These are phyloP conservation scores for Andricus grossulariae DNA, from an alignment of 1,140 invertebrate genomes.

Conservation along the genomic window DNA sequence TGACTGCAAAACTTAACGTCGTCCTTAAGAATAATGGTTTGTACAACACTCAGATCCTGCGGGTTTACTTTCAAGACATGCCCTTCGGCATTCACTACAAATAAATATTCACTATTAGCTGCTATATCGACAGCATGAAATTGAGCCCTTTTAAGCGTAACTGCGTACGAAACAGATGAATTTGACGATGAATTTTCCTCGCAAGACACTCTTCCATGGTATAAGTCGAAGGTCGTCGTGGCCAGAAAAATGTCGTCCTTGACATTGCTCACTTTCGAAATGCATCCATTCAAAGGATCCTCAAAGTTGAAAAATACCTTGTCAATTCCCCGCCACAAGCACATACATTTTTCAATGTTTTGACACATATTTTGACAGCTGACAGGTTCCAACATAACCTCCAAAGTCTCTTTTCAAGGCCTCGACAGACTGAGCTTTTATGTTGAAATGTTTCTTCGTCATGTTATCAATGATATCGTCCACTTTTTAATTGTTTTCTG, in stretches of 20 bases:
- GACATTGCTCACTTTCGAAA: constrained; percentile 64
- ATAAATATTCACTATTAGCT: constrained; percentile 78
- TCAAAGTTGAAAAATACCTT: constrained; percentile 59
- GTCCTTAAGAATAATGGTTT: constrained; percentile 80
- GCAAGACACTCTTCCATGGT: constrained; percentile 60
- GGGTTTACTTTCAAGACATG: constrained; percentile 78
- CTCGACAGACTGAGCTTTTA: constrained; percentile 38
- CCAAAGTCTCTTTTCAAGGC: constrained; percentile 22
- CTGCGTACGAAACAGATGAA: constrained; percentile 5
- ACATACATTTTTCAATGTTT: constrained; percentile 65
- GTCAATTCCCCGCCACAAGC: constrained; percentile 69
- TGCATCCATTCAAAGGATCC: constrained; percentile 62
- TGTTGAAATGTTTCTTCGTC: constrained; percentile 49
- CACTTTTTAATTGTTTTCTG: background rate
- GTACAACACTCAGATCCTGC: constrained; percentile 75
- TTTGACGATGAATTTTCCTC: constrained; percentile 37
- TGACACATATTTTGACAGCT: constrained; percentile 57
- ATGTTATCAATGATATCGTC: constrained; percentile 58
- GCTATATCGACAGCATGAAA: constrained; percentile 79
- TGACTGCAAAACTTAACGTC: constrained; percentile 80
- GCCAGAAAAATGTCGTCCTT: constrained; percentile 66
- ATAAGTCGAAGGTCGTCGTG: constrained; percentile 65
- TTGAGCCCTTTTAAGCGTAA: constrained; percentile 58
- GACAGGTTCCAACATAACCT: constrained; percentile 54
- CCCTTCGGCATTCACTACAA: constrained; percentile 79